phyloP scores from a whole-genome alignment of 2,797 vertebrate species.

The Spondyliosoma cantharus region DNA sequence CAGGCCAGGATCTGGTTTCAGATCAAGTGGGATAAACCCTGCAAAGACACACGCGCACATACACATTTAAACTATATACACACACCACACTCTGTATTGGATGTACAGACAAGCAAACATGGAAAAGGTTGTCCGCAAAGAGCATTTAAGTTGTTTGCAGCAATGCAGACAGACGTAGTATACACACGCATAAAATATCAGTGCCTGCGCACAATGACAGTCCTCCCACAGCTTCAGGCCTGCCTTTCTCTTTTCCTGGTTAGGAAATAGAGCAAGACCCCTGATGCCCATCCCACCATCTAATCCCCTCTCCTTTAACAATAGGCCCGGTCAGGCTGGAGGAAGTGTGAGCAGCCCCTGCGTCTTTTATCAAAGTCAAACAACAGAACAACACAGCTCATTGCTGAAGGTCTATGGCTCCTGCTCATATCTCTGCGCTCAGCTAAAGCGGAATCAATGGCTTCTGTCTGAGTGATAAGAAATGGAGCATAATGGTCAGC shows the following conservation, averaged over 20 bases:
- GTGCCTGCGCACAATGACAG: constrained; percentile 29
- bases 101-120: not conserved
- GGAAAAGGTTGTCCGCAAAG: not conserved
- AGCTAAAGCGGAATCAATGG: constrained; percentile 59
- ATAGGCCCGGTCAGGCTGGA: constrained; percentile 61
- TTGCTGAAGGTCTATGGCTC: constrained; percentile 47
- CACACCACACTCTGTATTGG: not conserved
- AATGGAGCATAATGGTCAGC: constrained; percentile 56
- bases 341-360: constrained; percentile 37
- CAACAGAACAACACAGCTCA: constrained; percentile 54
- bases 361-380: constrained; percentile 69
- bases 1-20: constrained; percentile 45
- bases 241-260: constrained; percentile 51
- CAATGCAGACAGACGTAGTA: constrained; percentile 9
- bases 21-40: constrained; percentile 56
- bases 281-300: constrained; percentile 50
- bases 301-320: constrained; percentile 73
- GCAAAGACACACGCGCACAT: constrained; percentile 4
- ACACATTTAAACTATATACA: not conserved
- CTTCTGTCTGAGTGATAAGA: constrained; percentile 66
- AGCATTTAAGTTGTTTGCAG: constrained; percentile 12
- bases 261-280: constrained; percentile 65
- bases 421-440: constrained; percentile 55
- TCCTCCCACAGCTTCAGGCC: constrained; percentile 17
- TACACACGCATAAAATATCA: constrained; percentile 20